phyloP scores from a whole-genome alignment of 2,797 vertebrate species.

The Poeciliopsis turneri region DNA sequence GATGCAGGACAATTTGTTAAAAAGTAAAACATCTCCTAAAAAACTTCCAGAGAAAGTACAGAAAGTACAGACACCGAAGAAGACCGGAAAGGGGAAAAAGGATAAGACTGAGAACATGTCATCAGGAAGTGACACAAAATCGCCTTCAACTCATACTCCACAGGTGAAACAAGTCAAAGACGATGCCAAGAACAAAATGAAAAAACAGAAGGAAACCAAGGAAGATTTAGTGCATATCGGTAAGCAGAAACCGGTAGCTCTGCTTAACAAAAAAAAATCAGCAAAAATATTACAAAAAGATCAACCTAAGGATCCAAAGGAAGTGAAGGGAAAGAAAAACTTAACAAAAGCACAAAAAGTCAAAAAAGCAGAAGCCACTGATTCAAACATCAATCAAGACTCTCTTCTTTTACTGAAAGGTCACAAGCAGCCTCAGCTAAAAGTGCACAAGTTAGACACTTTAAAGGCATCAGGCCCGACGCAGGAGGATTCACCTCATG shows the following conservation, averaged over 20 bases:
- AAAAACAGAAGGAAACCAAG: slow-evolving; percentile 61
- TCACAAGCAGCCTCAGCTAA: slow-evolving; percentile 84
- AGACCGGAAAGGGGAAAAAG: slow-evolving; percentile 65
- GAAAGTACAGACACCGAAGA: slow-evolving; percentile 62
- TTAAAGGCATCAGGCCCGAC: slow-evolving; percentile 65
- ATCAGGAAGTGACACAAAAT: slow-evolving; percentile 44
- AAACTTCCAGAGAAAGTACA: slow-evolving; percentile 30
- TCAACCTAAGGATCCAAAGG: slow-evolving; percentile 60
- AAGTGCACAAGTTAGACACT: slow-evolving; percentile 84
- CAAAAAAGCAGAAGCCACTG: slow-evolving; percentile 35
- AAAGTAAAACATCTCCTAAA: slow-evolving; percentile 31
- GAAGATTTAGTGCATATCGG: slow-evolving; percentile 31
- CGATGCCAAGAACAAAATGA: slow-evolving; percentile 67
- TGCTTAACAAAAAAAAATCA: slow-evolving; percentile 77
- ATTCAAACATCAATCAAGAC: slow-evolving; percentile 56
- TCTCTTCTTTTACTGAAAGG: slow-evolving; percentile 80
- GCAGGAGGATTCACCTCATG: slow-evolving; percentile 38
- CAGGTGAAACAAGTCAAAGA: slow-evolving; percentile 53
- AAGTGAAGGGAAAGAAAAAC: slow-evolving; percentile 60
- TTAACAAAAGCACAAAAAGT: slow-evolving; percentile 45
- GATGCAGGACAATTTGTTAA: slow-evolving; percentile 35
- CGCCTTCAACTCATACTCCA: slow-evolving; percentile 12
- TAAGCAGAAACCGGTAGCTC: slow-evolving; percentile 47
- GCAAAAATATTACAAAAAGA: slow-evolving; percentile 52
- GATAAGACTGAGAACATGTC: slow-evolving; percentile 47